These are phyloP conservation scores for Prochilodus magdalenae DNA, from an alignment of 2,113 vertebrate genomes.

Conservation along the genomic window DNA sequence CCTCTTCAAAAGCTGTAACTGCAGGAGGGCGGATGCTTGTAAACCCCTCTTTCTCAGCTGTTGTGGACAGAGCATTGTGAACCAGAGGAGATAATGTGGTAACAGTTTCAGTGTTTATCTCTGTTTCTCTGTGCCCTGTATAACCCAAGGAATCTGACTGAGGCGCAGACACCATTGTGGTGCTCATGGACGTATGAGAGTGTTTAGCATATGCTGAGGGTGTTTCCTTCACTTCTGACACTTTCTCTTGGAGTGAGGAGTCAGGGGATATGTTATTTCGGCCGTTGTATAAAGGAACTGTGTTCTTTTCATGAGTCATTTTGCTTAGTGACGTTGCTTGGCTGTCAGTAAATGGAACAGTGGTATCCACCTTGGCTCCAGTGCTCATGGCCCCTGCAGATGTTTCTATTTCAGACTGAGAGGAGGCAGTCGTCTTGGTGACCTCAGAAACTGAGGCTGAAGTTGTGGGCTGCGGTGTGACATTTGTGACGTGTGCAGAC, in stretches of 20 bases:
- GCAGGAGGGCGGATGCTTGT: constrained; percentile 41
- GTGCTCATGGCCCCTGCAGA: constrained; percentile 34
- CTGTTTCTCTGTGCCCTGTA: constrained; percentile 32
- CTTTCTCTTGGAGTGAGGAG: constrained; percentile 43
- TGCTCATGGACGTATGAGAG: constrained; percentile 36
- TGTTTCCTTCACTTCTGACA: constrained; percentile 29
- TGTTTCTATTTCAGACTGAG: constrained; percentile 58
- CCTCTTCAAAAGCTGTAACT: constrained; percentile 42
- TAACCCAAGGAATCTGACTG: constrained; percentile 49
- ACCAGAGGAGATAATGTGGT: constrained; percentile 13
- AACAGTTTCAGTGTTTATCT: constrained; percentile 23
- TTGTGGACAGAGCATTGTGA: constrained; percentile 9
- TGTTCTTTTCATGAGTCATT: constrained; percentile 62
- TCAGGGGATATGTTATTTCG: constrained; percentile 28
- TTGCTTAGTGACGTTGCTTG: constrained; percentile 62
- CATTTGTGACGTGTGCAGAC: constrained; percentile 31
- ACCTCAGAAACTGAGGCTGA: constrained; percentile 30
- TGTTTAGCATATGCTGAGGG: constrained; percentile 21
- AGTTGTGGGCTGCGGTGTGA: constrained; percentile 43
- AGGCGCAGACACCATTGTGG: constrained; percentile 35
- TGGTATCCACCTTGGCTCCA: constrained; percentile 49
- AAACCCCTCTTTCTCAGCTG: constrained; percentile 41
- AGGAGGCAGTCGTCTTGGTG: not conserved
- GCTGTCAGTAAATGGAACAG: constrained; percentile 60
- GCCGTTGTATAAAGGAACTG: constrained; percentile 47